A percentile compares a stretch with the other conserved stretches of the same genome.
Conservation (phyloP, 2,113 vertebrate species). For the Anas platyrhynchos region DNA sequence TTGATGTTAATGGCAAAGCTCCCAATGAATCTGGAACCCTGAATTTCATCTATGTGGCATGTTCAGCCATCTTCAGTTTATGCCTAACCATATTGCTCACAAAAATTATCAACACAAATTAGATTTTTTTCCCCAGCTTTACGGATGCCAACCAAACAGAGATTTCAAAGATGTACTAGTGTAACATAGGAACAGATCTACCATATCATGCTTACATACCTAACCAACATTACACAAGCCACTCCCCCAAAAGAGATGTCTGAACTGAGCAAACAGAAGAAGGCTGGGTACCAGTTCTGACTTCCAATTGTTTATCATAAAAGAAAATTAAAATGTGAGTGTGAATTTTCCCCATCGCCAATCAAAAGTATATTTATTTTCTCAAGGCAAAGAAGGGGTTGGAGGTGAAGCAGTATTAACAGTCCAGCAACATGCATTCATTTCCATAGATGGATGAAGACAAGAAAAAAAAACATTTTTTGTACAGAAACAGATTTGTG, state of each 20-base stretch:
- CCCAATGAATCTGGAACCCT: not conserved
- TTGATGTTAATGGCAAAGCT: not conserved
- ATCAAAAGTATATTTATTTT: not conserved
- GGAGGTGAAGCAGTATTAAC: not conserved
- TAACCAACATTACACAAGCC: not conserved
- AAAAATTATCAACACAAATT: not conserved
- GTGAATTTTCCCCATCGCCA: not conserved
- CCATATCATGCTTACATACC: not conserved
- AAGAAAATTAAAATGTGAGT: not conserved
- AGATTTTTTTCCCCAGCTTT: not conserved
- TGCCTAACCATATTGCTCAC: not conserved
- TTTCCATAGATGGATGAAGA: slow-evolving; percentile 14
- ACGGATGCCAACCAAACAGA: not conserved
- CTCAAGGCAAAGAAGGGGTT: not conserved
- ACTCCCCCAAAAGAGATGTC: not conserved
- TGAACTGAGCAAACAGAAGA: not conserved
- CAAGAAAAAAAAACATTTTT: slow-evolving; percentile 29
- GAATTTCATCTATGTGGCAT: not conserved
- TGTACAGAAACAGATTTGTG: slow-evolving; percentile 33
- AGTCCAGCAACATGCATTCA: not conserved
- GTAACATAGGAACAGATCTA: not conserved
- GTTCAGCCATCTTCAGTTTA: not conserved
- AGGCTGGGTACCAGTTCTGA: not conserved
- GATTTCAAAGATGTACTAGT: not conserved
- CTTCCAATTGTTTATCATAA: not conserved